Conservation (phyloP, 2,888 invertebrate species). For the Coelinius sp. region DNA sequence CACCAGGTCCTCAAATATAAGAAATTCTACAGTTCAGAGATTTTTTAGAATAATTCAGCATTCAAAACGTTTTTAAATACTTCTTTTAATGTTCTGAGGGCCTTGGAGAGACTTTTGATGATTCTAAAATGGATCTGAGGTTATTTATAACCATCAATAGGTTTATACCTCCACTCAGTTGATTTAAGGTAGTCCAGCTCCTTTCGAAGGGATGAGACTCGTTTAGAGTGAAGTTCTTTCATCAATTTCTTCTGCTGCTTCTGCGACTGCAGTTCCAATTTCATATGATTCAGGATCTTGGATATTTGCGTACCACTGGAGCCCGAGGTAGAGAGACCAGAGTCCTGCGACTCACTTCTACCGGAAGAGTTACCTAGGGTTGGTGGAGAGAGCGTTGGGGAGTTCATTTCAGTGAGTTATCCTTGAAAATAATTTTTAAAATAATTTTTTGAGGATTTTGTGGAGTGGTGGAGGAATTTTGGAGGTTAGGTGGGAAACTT, state of each 20-base stretch:
- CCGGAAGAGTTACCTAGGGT: constrained; percentile 60
- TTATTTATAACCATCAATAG: constrained; percentile 64
- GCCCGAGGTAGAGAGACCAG: constrained; percentile 59
- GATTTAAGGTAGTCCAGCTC: constrained; percentile 84
- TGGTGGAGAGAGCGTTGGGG: constrained; percentile 62
- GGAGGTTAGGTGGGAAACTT: not conserved
- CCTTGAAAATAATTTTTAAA: constrained; percentile 12
- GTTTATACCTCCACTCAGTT: constrained; percentile 86
- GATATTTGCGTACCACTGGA: constrained; percentile 54
- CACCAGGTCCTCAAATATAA: too few relatives aligned
- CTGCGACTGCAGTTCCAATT: constrained; percentile 74
- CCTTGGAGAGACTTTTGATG: constrained; percentile 60
- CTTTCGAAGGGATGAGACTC: constrained; percentile 80
- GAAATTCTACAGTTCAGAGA: too few relatives aligned
- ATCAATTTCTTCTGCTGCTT: constrained; percentile 74
- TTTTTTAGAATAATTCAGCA: too few relatives aligned
- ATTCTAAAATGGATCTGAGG: not conserved
- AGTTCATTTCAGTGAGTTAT: constrained; percentile 59
- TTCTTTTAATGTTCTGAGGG: constrained; percentile 64
- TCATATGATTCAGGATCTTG: constrained; percentile 73
- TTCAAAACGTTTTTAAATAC: too few relatives aligned
- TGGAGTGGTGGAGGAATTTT: not conserved
- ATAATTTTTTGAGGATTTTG: not conserved
- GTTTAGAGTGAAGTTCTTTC: constrained; percentile 80
- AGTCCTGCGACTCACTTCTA: constrained; percentile 65